Percentiles rank a stretch among this genome's conserved stretches.
Conservation (phyloP, 2,888 invertebrate genomes). For the Lycia hirtaria region DNA sequence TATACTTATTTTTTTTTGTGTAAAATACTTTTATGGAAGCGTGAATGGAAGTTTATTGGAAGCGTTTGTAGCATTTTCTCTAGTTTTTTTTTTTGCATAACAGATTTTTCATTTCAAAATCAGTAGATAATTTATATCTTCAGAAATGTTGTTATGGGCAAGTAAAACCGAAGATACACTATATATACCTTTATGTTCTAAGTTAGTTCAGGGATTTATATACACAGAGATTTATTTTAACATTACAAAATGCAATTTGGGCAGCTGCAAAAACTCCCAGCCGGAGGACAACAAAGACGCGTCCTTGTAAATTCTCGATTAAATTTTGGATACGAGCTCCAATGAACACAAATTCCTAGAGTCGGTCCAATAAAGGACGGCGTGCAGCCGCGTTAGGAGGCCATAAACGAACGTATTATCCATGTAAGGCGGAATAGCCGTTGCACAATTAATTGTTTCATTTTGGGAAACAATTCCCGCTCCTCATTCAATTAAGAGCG, state of each 20-base stretch:
- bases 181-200: slow-evolving; percentile 51
- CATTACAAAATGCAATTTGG: slow-evolving; percentile 64
- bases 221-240: slow-evolving; percentile 64
- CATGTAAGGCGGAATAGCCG: slow-evolving; percentile 86
- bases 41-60: too few relatives aligned
- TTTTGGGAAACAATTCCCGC: slow-evolving; percentile 86
- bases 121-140: too few relatives aligned
- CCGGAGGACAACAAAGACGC: slow-evolving; percentile 71
- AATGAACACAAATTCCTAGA: slow-evolving; percentile 85
- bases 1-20: too few relatives aligned
- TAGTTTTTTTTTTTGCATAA: too few relatives aligned
- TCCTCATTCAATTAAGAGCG: slow-evolving; percentile 86
- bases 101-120: too few relatives aligned
- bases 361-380: slow-evolving; percentile 84
- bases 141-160: too few relatives aligned
- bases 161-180: too few relatives aligned
- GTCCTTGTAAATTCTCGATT: slow-evolving; percentile 83
- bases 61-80: too few relatives aligned
- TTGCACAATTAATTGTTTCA: slow-evolving; percentile 86
- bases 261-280: slow-evolving; percentile 75
- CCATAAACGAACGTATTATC: slow-evolving; percentile 86
- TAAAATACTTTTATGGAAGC: too few relatives aligned
- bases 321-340: slow-evolving; percentile 83
- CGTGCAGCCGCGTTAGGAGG: slow-evolving; percentile 85
- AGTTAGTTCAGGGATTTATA: slow-evolving; percentile 55